phyloP scores from a whole-genome alignment of 2,888 invertebrate species.

The Campaea margaritaria region DNA sequence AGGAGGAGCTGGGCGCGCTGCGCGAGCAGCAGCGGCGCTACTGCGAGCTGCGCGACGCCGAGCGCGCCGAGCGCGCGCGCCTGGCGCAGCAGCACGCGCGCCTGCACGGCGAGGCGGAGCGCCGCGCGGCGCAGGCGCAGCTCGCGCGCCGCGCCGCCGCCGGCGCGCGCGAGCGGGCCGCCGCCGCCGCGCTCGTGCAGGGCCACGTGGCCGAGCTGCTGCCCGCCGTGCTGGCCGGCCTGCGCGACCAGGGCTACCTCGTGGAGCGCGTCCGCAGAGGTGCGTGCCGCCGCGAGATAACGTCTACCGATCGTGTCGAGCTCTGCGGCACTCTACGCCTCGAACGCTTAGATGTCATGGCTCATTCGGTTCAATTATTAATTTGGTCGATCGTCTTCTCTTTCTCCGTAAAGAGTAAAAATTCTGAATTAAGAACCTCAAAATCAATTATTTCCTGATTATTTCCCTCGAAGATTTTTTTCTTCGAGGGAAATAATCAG shows the following conservation, averaged over 20 bases:
- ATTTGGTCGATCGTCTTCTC: too few species aligned
- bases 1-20: slow-evolving; percentile 94
- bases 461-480: too few species aligned
- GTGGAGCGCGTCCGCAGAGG: slow-evolving; percentile 86
- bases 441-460: too few species aligned
- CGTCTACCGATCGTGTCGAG: too few species aligned
- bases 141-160: slow-evolving; percentile 87
- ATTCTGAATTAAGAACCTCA: too few species aligned
- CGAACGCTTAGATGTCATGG: too few species aligned
- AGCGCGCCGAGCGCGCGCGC: slow-evolving; percentile 92
- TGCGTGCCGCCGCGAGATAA: slow-evolving; percentile 41
- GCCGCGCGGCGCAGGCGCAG: slow-evolving; percentile 89
- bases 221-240: slow-evolving; percentile 92
- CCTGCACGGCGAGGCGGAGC: slow-evolving; percentile 76
- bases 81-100: slow-evolving; percentile 93
- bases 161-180: slow-evolving; percentile 92
- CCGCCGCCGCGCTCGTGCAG: slow-evolving; percentile 92
- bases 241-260: slow-evolving; percentile 90
- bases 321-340: too few species aligned
- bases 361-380: too few species aligned
- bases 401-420: too few species aligned
- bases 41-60: slow-evolving; percentile 89
- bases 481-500: too few species aligned
- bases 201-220: slow-evolving; percentile 95
- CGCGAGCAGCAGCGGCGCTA: slow-evolving; percentile 90